These are phyloP conservation scores for Arizona elegans DNA, from an alignment of 2,113 vertebrate species.

Conservation along the genomic window DNA sequence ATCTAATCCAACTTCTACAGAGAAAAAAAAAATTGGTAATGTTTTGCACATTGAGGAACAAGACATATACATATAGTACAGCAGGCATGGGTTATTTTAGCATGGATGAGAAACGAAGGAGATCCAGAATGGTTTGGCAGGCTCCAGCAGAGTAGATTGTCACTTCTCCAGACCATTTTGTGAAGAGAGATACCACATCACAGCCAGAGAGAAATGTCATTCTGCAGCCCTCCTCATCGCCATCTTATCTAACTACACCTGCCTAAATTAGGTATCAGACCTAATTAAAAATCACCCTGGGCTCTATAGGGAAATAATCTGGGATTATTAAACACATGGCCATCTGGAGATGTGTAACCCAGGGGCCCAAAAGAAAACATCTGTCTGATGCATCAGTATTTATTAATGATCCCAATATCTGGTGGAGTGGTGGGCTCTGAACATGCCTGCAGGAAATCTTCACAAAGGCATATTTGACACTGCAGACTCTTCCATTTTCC, in stretches of 20 bases:
- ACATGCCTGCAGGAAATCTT: conserved; percentile 34
- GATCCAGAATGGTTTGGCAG: conserved; percentile 40
- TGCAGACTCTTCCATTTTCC: conserved; percentile 9
- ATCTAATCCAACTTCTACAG: conserved; percentile 9
- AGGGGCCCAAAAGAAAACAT: conserved; percentile 32
- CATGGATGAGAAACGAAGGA: background rate
- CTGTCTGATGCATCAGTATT: conserved; percentile 18
- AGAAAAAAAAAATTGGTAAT: background rate
- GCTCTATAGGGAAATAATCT: conserved; percentile 25
- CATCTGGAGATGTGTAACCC: conserved; percentile 41
- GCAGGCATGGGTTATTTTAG: conserved; percentile 21
- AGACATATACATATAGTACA: background rate
- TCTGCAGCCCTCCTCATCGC: conserved; percentile 24
- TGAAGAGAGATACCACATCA: conserved; percentile 23
- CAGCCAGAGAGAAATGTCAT: conserved; percentile 37
- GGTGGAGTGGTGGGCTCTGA: conserved; percentile 24
- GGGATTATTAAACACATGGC: conserved; percentile 33
- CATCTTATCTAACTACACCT: conserved; percentile 36
- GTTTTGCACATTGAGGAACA: conserved; percentile 42
- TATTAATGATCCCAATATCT: conserved; percentile 40
- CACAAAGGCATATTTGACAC: conserved; percentile 10
- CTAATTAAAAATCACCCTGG: conserved; percentile 41
- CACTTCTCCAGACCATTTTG: background rate
- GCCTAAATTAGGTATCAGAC: conserved; percentile 54
- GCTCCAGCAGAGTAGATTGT: background rate